phyloP scores from a whole-genome alignment of 2,113 vertebrate species.

The Xiphophorus maculatus region DNA sequence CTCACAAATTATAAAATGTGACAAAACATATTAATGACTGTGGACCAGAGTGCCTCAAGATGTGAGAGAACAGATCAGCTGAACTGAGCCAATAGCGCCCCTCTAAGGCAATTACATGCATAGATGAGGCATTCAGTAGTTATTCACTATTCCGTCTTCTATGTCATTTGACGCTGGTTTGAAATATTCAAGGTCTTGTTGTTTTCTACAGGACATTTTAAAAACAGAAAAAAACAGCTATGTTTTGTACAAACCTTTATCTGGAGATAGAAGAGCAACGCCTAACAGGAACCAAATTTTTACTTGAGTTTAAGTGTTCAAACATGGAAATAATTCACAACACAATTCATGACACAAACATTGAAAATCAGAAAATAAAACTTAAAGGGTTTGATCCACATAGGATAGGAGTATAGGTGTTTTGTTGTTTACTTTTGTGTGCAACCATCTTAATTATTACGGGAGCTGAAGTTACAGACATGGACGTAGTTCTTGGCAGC shows the following conservation, averaged over 20 bases:
- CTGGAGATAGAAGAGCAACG: not conserved
- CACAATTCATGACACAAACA: no score
- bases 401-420: no score
- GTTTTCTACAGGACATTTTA: not conserved
- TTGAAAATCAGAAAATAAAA: no score
- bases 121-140: not conserved
- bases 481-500: no score
- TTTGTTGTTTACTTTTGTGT: no score
- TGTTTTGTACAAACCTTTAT: not conserved
- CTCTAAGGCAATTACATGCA: slow-evolving; percentile 7
- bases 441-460: no score
- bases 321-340: no score
- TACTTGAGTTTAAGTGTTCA: no score
- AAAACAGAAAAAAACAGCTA: not conserved
- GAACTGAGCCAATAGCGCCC: slow-evolving; percentile 21
- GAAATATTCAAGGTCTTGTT: not conserved
- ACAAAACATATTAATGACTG: not conserved
- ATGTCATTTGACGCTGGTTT: not conserved
- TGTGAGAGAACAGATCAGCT: not conserved
- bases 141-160: not conserved
- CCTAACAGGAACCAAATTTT: not conserved
- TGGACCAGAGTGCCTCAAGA: not conserved
- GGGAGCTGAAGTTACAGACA: no score
- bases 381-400: no score
- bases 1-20: not conserved